Evolutionary conservation across 2,888 invertebrate genomes (phyloP), one percentile per base, ranked within the genome.

Genomic region (Alloscopus bannaensis): DNA sequence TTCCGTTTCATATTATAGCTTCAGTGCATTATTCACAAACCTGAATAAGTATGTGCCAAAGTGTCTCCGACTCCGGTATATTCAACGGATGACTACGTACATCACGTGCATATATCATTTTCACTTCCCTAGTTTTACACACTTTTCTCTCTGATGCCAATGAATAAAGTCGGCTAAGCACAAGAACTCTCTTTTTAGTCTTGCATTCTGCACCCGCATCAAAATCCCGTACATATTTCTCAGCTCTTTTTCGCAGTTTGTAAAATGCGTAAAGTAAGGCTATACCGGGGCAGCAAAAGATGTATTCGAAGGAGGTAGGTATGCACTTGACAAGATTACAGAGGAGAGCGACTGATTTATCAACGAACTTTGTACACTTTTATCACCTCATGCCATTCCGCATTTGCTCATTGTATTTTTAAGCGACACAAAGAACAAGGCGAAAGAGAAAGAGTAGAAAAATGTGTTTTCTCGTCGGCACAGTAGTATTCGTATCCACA

Each of bases 251-350:
- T 22, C 22, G 36, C 13, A 11, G 20, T 50, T 4, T 26, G 57
- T 42, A n/a, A n/a, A n/a, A n/a, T n/a, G n/a, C n/a, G n/a, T n/a
- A n/a, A n/a, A n/a, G n/a, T n/a, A n/a, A n/a, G n/a, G n/a, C n/a
- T n/a, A n/a, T n/a, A n/a, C n/a, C n/a, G n/a, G n/a, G n/a, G n/a
- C n/a, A n/a, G n/a, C n/a, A n/a, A n/a, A n/a, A 73, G 81, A 83
- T 83, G 75, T 81, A 83, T 83, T 82, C 83, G 81, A 80, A 79
- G n/a, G n/a, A 45, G 6, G 80, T 82, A 79, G 71, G 73, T 78
- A n/a, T n/a, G 79, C 79, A 82, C 76, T 83, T 83, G 83, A 83
- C 83, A 83, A 83, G 83, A 83, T 83, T 83, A 83, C 82, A 77
- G 24, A 31, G 73, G 83, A 70, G 47, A 62, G 31, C 52, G 79